Conservation (phyloP, 2,797 vertebrate genomes). For the Lepidocolaptes lacrymiger region DNA sequence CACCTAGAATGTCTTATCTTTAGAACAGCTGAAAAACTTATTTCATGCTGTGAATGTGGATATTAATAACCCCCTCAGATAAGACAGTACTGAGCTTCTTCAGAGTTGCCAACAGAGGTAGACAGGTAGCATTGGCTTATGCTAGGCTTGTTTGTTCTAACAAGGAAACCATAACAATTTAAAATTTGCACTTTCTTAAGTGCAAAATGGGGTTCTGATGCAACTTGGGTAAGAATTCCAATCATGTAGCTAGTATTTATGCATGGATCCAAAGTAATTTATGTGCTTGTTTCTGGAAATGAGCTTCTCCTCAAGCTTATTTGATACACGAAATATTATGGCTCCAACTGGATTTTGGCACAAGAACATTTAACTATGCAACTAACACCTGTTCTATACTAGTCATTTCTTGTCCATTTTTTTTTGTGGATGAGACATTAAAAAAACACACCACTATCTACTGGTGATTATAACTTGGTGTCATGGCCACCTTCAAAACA, state of each 20-base stretch:
- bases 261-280: not conserved
- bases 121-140: not conserved
- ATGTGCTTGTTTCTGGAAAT: not conserved
- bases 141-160: not conserved
- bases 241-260: not conserved
- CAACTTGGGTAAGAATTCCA: not conserved
- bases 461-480: not conserved
- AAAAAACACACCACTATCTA: not conserved
- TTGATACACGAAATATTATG: not conserved
- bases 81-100: not conserved
- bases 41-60: not conserved
- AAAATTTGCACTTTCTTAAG: not conserved
- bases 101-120: not conserved
- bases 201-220: not conserved
- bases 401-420: not conserved
- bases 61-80: not conserved
- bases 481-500: slow-evolving; percentile 2
- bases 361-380: not conserved
- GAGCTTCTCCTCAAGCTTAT: not conserved
- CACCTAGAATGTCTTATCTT: not conserved
- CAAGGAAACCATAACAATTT: not conserved
- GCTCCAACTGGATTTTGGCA: not conserved
- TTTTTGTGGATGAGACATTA: not conserved
- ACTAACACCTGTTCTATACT: not conserved
- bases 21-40: not conserved